Percentiles rank a stretch among this genome's conserved stretches.
Evolutionary conservation across 2,113 vertebrate genomes (phyloP).

Genomic region (Mormoops blainvillei): DNA sequence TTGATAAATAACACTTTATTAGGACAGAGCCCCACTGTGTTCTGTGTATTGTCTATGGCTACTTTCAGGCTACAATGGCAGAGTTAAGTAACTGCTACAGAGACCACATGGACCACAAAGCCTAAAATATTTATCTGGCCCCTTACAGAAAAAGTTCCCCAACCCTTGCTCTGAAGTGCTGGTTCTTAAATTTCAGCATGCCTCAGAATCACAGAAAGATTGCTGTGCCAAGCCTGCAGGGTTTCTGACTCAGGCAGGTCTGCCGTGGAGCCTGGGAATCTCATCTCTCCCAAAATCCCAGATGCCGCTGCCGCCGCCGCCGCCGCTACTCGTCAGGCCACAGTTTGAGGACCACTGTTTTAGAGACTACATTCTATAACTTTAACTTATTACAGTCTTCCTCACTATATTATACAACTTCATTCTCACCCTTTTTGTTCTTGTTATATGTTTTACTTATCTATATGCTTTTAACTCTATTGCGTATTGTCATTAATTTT

Average conservation of each 20-base stretch:
- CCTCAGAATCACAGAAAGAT: neutral
- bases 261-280: neutral
- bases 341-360: neutral
- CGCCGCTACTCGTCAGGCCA: neutral
- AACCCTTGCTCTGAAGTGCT: neutral
- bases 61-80: too few species aligned
- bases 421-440: neutral
- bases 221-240: neutral
- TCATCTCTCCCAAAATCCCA: neutral
- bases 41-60: too few species aligned
- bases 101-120: too few species aligned
- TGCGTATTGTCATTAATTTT: neutral
- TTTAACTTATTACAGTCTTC: neutral
- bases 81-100: too few species aligned
- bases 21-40: too few species aligned
- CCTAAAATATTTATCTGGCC: too few species aligned
- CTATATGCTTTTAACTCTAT: neutral
- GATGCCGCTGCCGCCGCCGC: neutral
- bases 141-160: too few species aligned
- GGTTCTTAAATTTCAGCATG: neutral
- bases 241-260: neutral
- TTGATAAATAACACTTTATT: neutral
- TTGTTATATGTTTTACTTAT: neutral
- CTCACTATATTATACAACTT: neutral
- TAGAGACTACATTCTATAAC: neutral